A percentile compares a stretch with the other conserved stretches of the same genome.
Conservation (phyloP, 2,888 invertebrate species). For the Willowsia nigromaculata region DNA sequence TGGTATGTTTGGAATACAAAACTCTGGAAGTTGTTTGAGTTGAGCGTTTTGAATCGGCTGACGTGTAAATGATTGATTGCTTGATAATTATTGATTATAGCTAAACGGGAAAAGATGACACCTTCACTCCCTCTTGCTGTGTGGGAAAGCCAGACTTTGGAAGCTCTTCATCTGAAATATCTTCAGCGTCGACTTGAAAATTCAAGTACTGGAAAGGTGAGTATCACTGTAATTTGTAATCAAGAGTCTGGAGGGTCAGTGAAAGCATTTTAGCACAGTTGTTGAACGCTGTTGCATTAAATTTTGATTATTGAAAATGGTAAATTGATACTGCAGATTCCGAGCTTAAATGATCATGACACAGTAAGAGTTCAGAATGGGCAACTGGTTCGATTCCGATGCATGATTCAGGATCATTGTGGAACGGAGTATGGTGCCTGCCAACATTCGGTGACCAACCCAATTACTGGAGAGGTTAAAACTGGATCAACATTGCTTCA, state of each 20-base stretch:
- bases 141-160: not conserved
- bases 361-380: constrained; percentile 37
- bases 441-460: not conserved
- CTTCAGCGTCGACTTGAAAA: not conserved
- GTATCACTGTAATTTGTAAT: not conserved
- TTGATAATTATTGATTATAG: not conserved
- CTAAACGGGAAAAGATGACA: not conserved
- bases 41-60: not conserved
- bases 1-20: constrained; percentile 6
- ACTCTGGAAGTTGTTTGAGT: not conserved
- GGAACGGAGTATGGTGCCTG: constrained; percentile 29
- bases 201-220: not conserved
- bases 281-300: not conserved
- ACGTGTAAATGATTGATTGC: not conserved
- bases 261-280: not conserved
- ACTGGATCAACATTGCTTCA: constrained; percentile 6
- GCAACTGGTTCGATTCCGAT: constrained; percentile 62
- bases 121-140: not conserved
- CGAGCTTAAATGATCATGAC: constrained; percentile 30
- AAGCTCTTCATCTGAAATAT: not conserved
- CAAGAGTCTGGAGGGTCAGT: no score
- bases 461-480: not conserved
- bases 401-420: constrained; percentile 66
- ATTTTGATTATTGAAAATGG: not conserved
- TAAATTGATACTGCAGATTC: constrained; percentile 25